phyloP scores from a whole-genome alignment of 2,797 vertebrate genomes.

The Anguilla anguilla region DNA sequence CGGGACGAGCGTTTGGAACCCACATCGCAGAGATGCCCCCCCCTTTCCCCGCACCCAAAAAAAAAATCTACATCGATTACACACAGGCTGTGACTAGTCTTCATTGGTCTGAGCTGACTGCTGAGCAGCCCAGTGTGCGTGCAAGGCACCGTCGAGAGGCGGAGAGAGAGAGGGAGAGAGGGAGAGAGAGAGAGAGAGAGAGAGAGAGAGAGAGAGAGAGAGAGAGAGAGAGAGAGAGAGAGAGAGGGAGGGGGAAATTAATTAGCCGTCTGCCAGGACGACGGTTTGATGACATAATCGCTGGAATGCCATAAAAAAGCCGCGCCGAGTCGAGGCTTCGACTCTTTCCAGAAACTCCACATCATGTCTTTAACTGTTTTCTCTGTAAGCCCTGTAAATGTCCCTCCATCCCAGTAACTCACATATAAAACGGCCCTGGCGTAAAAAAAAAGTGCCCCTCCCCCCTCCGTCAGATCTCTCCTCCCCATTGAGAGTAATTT shows the following conservation, averaged over 20 bases:
- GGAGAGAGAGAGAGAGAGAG: conserved; percentile 25
- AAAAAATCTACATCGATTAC: not conserved
- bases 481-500: not conserved
- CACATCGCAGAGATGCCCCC: not conserved
- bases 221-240: conserved; percentile 22
- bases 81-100: not conserved
- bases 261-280: conserved; percentile 52
- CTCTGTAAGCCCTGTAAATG: conserved; percentile 42
- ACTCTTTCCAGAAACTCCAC: conserved; percentile 47
- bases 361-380: conserved; percentile 55
- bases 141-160: not conserved
- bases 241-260: conserved; percentile 50
- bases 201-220: not conserved
- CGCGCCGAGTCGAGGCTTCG: conserved; percentile 40
- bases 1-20: not conserved
- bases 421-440: conserved; percentile 40
- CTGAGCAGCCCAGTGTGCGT: not conserved
- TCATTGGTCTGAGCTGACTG: not conserved
- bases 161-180: conserved; percentile 4
- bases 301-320: conserved; percentile 63
- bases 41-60: not conserved
- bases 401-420: conserved; percentile 36
- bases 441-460: conserved; percentile 34
- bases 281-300: conserved; percentile 66
- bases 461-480: not conserved